Base-by-base conservation (phyloP, 2,888 invertebrate species). In the Drosophila mercatorum region DNA sequence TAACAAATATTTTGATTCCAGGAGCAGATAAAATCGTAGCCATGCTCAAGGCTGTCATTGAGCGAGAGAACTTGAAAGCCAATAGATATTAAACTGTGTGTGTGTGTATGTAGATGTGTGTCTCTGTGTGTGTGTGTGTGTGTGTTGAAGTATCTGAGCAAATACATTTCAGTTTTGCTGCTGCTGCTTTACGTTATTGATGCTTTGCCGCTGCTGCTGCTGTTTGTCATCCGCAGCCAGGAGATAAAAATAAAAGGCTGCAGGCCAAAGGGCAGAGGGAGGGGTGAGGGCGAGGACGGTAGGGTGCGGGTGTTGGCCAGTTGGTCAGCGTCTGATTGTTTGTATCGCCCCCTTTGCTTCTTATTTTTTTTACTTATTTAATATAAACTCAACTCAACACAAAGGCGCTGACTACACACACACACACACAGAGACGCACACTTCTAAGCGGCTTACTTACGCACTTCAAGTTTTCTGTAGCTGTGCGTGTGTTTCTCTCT, bases 361-460 rank as follows among this genome's bases (percentile, higher is more conserved):
- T 62, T 34, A 10, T 34, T 34, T 60, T 72, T 84, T 84, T 83
- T 80, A 79, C 83, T 75, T 69, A 85, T 85, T 85, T 89, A 85
- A 80, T 87, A 83, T 83, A 88, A 88, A 81, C 75, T 79, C 69
- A 75, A 64, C 81, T 77, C 69, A 77, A 66, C 78, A 72, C 87
- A 86, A 88, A 77, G 74, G 68, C 80, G 68, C 77, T 72, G 80
- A 80, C 81, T 62, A 26, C 79, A 73, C 68, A 64, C 71, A 65
- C 56, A 52, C 28, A 43, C 28, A 28, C 28, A 28, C 28, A 28
- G 0, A 34, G 63, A 46, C 41, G 52, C 56, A 68, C 51, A 51
- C 63, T 51, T 28, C 56, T 84, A 84, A 77, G 88, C 89, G 67
- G 89, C 89, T 89, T 80, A 83, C 89, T 88, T 77, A 83, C 77